These are phyloP conservation scores for Epinotia nisella DNA, from an alignment of 2,888 invertebrate species.

Conservation along the genomic window DNA sequence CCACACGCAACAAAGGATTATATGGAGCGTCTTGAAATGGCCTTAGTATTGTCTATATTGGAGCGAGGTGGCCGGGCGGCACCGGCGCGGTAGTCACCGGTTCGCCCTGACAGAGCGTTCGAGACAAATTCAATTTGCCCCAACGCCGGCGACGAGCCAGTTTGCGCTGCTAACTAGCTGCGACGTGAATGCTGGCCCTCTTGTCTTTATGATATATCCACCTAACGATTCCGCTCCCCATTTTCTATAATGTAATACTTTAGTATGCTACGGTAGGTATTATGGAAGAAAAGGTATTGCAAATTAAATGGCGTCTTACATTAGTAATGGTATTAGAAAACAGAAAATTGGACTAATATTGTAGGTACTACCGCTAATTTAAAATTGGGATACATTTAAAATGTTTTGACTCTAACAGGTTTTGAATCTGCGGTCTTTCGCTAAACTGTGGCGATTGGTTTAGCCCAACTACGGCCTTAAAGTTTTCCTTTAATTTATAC, in stretches of 20 bases:
- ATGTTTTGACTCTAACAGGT: no score
- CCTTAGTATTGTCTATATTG: conserved; percentile 31
- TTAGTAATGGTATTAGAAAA: no score
- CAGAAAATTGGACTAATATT: background rate
- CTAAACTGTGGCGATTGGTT: no score
- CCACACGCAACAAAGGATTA: background rate
- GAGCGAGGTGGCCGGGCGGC: conserved; percentile 17
- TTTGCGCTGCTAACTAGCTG: conserved; percentile 82
- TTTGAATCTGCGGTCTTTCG: no score
- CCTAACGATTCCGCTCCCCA: conserved; percentile 60
- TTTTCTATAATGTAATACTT: conserved; percentile 49
- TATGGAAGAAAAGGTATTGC: background rate
- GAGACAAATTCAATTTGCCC: conserved; percentile 81
- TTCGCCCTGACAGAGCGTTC: conserved; percentile 63
- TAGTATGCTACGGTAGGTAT: background rate
- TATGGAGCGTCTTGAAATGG: conserved; percentile 5
- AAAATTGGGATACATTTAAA: no score
- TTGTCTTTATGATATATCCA: conserved; percentile 71
- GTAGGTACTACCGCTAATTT: background rate
- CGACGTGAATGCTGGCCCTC: conserved; percentile 75
- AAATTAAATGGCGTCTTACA: background rate
- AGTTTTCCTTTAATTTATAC: no score
- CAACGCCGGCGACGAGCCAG: conserved; percentile 77
- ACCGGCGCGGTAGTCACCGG: conserved; percentile 47
- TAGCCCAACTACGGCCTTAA: no score